These are phyloP conservation scores for Mallotus villosus DNA, from an alignment of 2,797 vertebrate species.

Conservation along the genomic window DNA sequence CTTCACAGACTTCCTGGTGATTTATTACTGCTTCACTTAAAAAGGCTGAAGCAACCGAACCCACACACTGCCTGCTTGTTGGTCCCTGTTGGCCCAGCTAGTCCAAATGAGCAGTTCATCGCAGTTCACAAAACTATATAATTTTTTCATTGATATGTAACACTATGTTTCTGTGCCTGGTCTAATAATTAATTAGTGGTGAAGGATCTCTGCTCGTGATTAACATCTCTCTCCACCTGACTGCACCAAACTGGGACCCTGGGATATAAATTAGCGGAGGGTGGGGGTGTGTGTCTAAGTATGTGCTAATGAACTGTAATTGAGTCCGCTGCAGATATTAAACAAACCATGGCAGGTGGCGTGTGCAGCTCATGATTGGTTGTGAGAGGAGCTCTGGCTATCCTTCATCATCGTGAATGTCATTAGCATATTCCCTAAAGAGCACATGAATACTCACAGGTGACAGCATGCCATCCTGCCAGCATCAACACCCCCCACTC, in stretches of 20 bases:
- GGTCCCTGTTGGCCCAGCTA: too few species aligned
- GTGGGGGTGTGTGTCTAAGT: not conserved
- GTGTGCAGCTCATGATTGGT: not conserved
- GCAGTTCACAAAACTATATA: too few species aligned
- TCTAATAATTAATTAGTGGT: not conserved
- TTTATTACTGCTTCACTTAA: not conserved
- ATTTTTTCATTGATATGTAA: too few species aligned
- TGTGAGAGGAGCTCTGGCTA: not conserved
- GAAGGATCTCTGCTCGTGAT: not conserved
- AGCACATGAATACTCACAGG: too few species aligned
- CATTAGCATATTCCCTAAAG: not conserved
- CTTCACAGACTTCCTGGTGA: not conserved
- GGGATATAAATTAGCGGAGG: not conserved
- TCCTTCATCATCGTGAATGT: not conserved
- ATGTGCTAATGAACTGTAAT: conserved; percentile 6
- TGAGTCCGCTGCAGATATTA: not conserved
- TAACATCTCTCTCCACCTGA: not conserved
- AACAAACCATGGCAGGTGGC: conserved; percentile 1
- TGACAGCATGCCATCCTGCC: not conserved
- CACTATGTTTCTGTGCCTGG: not conserved
- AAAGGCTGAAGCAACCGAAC: not conserved
- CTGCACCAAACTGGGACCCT: not conserved
- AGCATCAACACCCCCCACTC: not conserved
- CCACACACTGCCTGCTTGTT: too few species aligned
- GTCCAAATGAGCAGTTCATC: too few species aligned